Conservation (phyloP, 2,797 vertebrate species). For the Channa striata region DNA sequence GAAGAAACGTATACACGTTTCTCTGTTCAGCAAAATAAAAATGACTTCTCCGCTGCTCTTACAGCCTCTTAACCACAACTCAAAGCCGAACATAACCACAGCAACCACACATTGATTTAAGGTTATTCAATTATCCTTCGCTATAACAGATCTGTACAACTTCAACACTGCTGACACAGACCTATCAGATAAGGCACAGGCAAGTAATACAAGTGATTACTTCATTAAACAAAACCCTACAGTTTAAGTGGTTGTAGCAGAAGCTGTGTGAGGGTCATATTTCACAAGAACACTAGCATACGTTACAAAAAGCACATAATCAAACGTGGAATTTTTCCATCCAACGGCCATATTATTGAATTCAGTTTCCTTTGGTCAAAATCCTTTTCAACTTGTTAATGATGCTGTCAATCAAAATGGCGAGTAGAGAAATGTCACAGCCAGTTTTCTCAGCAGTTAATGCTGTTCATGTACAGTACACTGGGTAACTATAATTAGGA, state of each 20-base stretch:
- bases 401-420: constrained; percentile 46
- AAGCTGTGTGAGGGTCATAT: constrained; percentile 33
- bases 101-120: constrained; percentile 65
- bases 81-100: constrained; percentile 61
- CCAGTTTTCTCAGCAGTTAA: constrained; percentile 52
- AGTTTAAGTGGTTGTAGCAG: not conserved
- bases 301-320: not conserved
- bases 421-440: constrained; percentile 50
- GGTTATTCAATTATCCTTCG: constrained; percentile 65
- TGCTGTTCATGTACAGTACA: constrained; percentile 38
- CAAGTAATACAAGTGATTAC: constrained; percentile 54
- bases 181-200: constrained; percentile 22
- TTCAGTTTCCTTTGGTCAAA: constrained; percentile 47
- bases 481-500: constrained; percentile 60
- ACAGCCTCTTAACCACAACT: constrained; percentile 57
- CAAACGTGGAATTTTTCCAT: constrained; percentile 21
- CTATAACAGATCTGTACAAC: constrained; percentile 43
- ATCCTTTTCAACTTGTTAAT: constrained; percentile 48
- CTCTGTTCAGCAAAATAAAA: constrained; percentile 50
- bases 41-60: constrained; percentile 37
- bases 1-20: constrained; percentile 30
- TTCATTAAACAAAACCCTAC: constrained; percentile 39
- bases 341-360: constrained; percentile 32
- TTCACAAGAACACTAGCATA: constrained; percentile 45
- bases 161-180: constrained; percentile 38